Evolutionary conservation across 1,140 invertebrate species (phyloP), one percentile per base, ranked within the genome.

Genomic region (Leptopilina clavipes): DNA sequence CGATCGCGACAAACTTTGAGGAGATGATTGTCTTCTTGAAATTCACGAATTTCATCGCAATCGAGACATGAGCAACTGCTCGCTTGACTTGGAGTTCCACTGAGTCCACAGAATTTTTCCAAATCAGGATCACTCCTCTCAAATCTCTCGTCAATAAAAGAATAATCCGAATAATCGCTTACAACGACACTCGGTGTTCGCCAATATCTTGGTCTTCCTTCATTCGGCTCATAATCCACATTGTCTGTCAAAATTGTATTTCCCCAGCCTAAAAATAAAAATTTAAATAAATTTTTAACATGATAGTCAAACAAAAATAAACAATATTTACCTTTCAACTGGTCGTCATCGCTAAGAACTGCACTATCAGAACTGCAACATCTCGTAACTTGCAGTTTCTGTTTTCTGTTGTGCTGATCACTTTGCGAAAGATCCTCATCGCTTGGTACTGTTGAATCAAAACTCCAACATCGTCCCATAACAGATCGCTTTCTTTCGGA

Each of bases 111-210:
- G 11, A 83, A 85, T 43, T 87, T 89, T 37, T 89, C 87, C 8
- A 88, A 44, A 9, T 87, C 87, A 22, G 82, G 79, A 72, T 89
- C 85, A 43, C 83, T 87, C n/a, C 86, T 83, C 14, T 90, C 89
- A 18, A 84, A 84, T 44, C 85, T 86, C 56, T 89, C 89, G 19
- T 90, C 88, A 18, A 89, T 52, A 79, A 89, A 88, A 9, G 89
- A 90, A 78, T 95, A 95, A 84, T 96, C 95, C 0, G 94, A 95
- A 83, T 96, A 95, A 86, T 96, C 95, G 81, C 95, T 96, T 1
- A 96, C 94, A 3, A 96, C 95, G 17, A 96, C 95, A 18, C 94
- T 95, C 0, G 95, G 95, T 0, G 95, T 96, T 40, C 95, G 87
- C 84, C 94, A 94, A 81, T 93, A 94, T 0, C 94, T 90, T 0